Conservation (phyloP, 2,888 invertebrate species). For the Dryobota labecula region DNA sequence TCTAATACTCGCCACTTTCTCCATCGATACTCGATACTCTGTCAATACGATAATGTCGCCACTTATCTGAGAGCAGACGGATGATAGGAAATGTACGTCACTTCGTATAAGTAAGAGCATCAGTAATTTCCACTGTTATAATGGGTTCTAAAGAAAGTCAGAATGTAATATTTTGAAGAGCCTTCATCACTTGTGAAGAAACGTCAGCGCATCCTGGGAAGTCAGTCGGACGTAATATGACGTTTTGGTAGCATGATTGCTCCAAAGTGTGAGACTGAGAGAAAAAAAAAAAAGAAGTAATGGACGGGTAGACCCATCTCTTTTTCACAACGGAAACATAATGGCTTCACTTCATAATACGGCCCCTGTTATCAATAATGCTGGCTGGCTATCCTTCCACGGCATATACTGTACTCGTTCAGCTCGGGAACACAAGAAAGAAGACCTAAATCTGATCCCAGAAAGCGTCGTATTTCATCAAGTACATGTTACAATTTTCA, state of each 20-base stretch:
- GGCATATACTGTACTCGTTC: background rate
- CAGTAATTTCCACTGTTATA: background rate
- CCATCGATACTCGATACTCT: conserved; percentile 53
- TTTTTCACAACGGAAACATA: background rate
- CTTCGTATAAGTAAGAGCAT: conserved; percentile 8
- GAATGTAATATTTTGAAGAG: background rate
- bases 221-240: background rate
- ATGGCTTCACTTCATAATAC: background rate
- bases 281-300: too few species aligned
- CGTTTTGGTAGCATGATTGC: too few species aligned
- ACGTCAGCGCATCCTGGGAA: background rate
- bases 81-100: conserved; percentile 27
- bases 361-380: background rate
- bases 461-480: background rate
- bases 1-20: conserved; percentile 56
- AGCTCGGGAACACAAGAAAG: background rate
- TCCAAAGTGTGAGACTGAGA: background rate
- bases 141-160: background rate
- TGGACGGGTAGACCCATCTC: background rate
- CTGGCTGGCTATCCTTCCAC: background rate
- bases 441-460: background rate
- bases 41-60: conserved; percentile 58
- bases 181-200: background rate
- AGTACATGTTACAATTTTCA: background rate
- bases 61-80: conserved; percentile 33